Conservation (phyloP, 2,113 vertebrate species). For the Elephas maximus region DNA sequence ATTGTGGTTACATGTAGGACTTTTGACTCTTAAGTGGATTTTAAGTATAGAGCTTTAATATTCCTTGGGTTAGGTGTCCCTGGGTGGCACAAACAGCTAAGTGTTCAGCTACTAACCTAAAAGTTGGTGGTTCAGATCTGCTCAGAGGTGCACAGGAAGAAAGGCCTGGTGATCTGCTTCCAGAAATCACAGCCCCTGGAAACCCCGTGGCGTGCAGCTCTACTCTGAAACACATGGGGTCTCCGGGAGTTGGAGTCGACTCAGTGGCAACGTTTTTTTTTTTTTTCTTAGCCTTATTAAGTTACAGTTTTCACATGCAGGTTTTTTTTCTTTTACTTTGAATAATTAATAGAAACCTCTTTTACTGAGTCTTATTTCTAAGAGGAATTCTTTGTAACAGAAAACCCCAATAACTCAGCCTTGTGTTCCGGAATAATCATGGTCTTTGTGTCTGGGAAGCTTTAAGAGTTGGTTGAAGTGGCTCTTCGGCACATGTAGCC, state of each 20-base stretch:
- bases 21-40: background rate
- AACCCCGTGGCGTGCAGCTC: background rate
- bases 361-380: background rate
- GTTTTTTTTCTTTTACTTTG: background rate
- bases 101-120: background rate
- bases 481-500: accelerated
- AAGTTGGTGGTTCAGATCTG: background rate
- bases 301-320: background rate
- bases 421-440: background rate
- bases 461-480: accelerated
- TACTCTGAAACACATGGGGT: background rate
- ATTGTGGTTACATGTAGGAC: background rate
- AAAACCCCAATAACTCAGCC: background rate
- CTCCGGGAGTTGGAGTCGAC: background rate
- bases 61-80: background rate
- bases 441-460: background rate
- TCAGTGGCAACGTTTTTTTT: background rate
- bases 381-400: background rate
- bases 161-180: background rate
- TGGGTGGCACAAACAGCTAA: background rate
- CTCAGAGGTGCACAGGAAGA: background rate
- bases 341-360: background rate
- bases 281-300: background rate
- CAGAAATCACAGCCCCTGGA: background rate
- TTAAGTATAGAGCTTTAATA: background rate